Percentiles rank a stretch among this genome's conserved stretches.
phyloP scores from a whole-genome alignment of 1,140 invertebrate genomes.

The Drosophila kepulauana region DNA sequence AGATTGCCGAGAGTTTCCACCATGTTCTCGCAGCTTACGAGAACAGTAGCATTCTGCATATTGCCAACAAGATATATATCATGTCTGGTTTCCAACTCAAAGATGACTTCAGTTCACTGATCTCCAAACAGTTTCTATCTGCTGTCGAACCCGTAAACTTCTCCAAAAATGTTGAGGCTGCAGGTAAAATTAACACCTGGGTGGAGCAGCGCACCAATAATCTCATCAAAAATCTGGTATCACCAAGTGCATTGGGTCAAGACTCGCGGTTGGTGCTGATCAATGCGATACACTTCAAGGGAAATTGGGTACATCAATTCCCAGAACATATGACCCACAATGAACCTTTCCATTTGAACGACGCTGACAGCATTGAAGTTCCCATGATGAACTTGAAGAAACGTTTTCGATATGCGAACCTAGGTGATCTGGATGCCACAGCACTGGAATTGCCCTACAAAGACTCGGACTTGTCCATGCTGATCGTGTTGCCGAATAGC shows the following conservation, averaged over 20 bases:
- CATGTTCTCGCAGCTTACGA: conserved; percentile 60
- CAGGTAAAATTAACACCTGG: conserved; percentile 87
- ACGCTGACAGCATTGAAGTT: conserved; percentile 68
- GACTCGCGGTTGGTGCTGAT: conserved; percentile 86
- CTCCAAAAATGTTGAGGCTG: conserved; percentile 64
- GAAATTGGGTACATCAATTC: conserved; percentile 71
- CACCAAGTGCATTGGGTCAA: conserved; percentile 59
- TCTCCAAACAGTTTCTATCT: conserved; percentile 70
- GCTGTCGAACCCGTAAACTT: conserved; percentile 85
- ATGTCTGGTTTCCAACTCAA: conserved; percentile 55
- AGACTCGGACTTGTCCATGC: conserved; percentile 86
- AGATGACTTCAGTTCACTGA: conserved; percentile 58
- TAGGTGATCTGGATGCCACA: conserved; percentile 61
- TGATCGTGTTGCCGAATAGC: conserved; percentile 87
- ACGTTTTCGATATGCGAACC: conserved; percentile 60
- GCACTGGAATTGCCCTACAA: conserved; percentile 82
- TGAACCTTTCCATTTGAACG: conserved; percentile 65
- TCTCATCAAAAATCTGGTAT: conserved; percentile 87
- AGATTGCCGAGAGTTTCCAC: conserved; percentile 66
- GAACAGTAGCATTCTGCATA: conserved; percentile 64
- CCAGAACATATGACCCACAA: conserved; percentile 44
- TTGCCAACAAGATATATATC: conserved; percentile 81
- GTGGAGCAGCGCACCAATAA: conserved; percentile 87
- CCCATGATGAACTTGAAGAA: conserved; percentile 86
- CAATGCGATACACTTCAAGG: conserved; percentile 89